These are phyloP conservation scores for Prenolepis imparis DNA, from an alignment of 2,888 invertebrate genomes.

Conservation along the genomic window DNA sequence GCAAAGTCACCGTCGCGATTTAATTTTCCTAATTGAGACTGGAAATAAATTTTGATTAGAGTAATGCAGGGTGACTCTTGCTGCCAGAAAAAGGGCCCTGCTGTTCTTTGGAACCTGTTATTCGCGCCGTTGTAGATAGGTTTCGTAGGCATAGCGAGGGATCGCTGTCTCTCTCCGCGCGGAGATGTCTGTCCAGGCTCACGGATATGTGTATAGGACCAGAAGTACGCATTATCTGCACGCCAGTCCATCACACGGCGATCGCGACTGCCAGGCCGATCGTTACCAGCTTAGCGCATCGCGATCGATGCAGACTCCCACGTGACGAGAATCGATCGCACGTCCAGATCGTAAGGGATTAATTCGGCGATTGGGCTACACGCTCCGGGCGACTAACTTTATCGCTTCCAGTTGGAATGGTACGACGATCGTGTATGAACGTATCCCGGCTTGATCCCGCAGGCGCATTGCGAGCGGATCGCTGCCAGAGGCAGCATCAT, in stretches of 20 bases:
- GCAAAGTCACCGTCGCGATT: background rate
- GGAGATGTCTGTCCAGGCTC: slow-evolving; percentile 2
- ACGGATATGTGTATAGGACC: slow-evolving; percentile 11
- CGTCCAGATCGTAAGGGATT: slow-evolving; percentile 50
- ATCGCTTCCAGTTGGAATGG: slow-evolving; percentile 40
- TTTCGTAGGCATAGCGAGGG: background rate
- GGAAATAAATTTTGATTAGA: slow-evolving; percentile 24
- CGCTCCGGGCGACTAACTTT: slow-evolving; percentile 42
- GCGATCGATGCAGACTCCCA: slow-evolving; percentile 42
- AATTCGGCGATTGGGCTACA: slow-evolving; percentile 35
- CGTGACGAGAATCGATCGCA: slow-evolving; percentile 48
- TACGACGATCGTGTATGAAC: slow-evolving; percentile 7
- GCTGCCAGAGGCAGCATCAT: slow-evolving; percentile 20
- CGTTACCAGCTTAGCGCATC: slow-evolving; percentile 9
- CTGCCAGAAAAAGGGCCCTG: background rate
- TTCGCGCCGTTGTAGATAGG: background rate
- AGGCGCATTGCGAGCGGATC: slow-evolving; percentile 40
- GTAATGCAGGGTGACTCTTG: background rate
- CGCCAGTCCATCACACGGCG: slow-evolving; percentile 37
- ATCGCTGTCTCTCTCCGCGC: background rate
- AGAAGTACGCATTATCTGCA: slow-evolving; percentile 29
- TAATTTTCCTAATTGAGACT: background rate
- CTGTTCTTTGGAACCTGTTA: slow-evolving; percentile 9
- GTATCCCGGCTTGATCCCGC: slow-evolving; percentile 36
- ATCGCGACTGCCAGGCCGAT: slow-evolving; percentile 28